A percentile compares a stretch with the other conserved stretches of the same genome.
Evolutionary conservation across 1,140 invertebrate species (phyloP).

Genomic region (Zaprionus inermis): DNA sequence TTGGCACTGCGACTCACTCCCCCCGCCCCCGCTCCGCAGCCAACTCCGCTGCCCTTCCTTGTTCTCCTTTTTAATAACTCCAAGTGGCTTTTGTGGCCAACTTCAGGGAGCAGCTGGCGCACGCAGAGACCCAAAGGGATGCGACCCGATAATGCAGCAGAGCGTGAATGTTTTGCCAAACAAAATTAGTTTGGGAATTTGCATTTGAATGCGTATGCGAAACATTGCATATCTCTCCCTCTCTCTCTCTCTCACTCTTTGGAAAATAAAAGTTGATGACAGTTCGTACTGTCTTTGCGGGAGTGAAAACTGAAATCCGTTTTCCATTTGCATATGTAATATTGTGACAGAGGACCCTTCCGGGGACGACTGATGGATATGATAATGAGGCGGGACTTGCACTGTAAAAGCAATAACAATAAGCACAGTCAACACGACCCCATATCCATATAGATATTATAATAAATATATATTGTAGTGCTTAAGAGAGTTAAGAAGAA

Average conservation of each 20-base stretch:
- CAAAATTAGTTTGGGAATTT: slow-evolving; percentile 82
- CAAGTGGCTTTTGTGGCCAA: slow-evolving; percentile 73
- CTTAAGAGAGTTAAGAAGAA: no score
- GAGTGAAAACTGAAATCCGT: slow-evolving; percentile 68
- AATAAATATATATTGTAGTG: no score
- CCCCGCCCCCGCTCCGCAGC: slow-evolving; percentile 3
- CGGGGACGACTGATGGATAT: slow-evolving; percentile 50
- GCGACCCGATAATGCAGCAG: slow-evolving; percentile 55
- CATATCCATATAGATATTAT: background rate
- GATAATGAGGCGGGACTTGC: slow-evolving; percentile 49
- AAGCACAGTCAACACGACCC: background rate
- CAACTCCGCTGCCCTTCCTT: slow-evolving; percentile 22
- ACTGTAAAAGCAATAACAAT: slow-evolving; percentile 14
- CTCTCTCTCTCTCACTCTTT: background rate
- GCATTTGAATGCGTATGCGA: slow-evolving; percentile 64
- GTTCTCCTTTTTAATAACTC: slow-evolving; percentile 73
- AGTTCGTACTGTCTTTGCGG: slow-evolving; percentile 23
- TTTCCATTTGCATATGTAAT: slow-evolving; percentile 78
- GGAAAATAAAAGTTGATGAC: slow-evolving; percentile 58
- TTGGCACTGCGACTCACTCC: slow-evolving; percentile 48
- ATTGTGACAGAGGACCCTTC: slow-evolving; percentile 54
- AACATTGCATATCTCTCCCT: slow-evolving; percentile 11
- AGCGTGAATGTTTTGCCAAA: slow-evolving; percentile 70
- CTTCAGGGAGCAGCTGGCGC: slow-evolving; percentile 54
- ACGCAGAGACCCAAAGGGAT: slow-evolving; percentile 36